Evolutionary conservation across 2,797 vertebrate species (phyloP).

Genomic region (Pipistrellus kuhlii): DNA sequence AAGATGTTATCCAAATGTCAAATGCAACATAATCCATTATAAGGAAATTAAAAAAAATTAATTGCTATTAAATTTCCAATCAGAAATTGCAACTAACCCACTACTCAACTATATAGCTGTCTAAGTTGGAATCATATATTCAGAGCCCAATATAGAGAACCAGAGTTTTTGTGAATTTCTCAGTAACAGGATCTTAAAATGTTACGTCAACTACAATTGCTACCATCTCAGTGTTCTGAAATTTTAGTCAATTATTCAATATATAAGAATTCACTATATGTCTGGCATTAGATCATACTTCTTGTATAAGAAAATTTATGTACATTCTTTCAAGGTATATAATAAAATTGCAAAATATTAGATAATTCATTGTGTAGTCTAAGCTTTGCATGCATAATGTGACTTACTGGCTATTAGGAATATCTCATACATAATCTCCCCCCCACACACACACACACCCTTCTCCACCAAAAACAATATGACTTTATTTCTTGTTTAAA

Average conservation of each 20-base stretch:
- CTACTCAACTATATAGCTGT: background rate
- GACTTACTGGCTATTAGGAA: background rate
- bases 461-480: background rate
- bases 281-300: background rate
- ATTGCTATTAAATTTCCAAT: slow-evolving; percentile 9
- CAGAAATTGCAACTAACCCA: background rate
- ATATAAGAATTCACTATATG: background rate
- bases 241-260: background rate
- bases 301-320: background rate
- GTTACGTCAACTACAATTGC: background rate
- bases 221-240: background rate
- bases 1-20: background rate
- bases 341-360: slow-evolving; percentile 12
- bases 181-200: background rate
- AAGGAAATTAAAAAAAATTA: background rate
- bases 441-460: background rate
- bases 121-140: background rate
- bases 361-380: background rate
- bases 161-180: background rate
- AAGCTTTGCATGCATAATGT: background rate
- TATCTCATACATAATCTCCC: background rate
- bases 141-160: background rate
- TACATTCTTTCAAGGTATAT: background rate
- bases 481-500: slow-evolving; percentile 35
- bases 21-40: background rate